Base-by-base conservation (phyloP, 2,888 invertebrate species). In the Globia sparganii region DNA sequence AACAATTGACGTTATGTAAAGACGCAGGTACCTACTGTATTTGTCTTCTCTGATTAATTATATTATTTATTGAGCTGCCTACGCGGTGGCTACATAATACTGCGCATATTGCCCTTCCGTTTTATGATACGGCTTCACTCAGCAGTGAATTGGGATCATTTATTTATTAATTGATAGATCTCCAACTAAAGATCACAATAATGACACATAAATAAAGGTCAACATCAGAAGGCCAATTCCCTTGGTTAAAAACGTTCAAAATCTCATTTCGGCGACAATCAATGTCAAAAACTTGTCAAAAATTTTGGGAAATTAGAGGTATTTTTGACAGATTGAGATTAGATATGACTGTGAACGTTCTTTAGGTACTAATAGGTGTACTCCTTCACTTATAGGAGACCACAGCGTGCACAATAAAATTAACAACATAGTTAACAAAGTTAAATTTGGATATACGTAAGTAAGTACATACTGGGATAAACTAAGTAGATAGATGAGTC, bases 1-100 rank as follows among this genome's bases (percentile, higher is more conserved):
- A 86, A 83, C 77, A 81, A 87, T 83, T 77, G 80, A 80, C 78
- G 87, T 80, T 84, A 81, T 77, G 83, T 85, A 77, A 83, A 78
- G 66, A 58, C 59, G 65, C 58, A 64, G 58, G 72, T 78, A 84
- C 61, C 46, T 49, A 75, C 49, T 72, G 59, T 70, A 67, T 83
- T 83, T 64, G 85, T 81, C 85, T 61, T 37, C 46, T 58, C 40
- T 81, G 68, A 84, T 78, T 84, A 59, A 77, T 81, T 84, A 34
- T 72, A 31, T 82, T 65, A 53, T 80, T 62, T 67, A 53, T 46
- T 59, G 28, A 28, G 11, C 5, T 64, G 11, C 8, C 5, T 49
- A 21, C 3, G 28, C 9, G 5, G 28, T 70, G n/a, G 25, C 15
- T 58, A 8, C n/a, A 25, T 15, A 53, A 25, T 21, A 62, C 13